A percentile compares a stretch with the other conserved stretches of the same genome.
Evolutionary conservation across 2,113 vertebrate genomes (phyloP).

Genomic region (Anarhynchus alexandrinus): DNA sequence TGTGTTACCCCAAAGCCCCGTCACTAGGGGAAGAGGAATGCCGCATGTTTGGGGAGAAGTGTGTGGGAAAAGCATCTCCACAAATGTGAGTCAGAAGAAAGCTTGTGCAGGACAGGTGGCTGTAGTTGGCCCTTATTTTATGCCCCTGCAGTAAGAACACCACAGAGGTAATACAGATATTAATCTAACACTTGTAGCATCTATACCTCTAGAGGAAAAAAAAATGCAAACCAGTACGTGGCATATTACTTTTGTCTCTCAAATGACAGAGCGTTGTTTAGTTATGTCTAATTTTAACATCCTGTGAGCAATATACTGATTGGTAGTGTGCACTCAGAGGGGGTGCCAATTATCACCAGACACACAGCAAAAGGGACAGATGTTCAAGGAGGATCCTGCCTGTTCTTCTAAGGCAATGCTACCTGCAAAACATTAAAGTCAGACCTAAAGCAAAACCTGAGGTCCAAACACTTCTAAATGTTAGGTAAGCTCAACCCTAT

Average conservation of each 20-base stretch:
- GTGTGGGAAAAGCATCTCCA: background rate
- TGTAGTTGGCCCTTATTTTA: background rate
- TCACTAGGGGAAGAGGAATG: background rate
- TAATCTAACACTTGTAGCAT: background rate
- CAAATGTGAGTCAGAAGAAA: background rate
- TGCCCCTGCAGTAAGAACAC: background rate
- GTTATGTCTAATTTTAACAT: background rate
- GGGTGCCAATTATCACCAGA: background rate
- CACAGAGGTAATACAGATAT: background rate
- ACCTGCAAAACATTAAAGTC: background rate
- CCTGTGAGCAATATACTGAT: background rate
- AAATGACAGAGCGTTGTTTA: background rate
- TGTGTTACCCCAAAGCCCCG: background rate
- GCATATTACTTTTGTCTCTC: background rate
- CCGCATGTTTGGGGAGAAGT: background rate
- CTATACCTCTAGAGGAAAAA: background rate
- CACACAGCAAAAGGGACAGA: background rate
- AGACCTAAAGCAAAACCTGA: background rate
- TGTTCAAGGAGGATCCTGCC: background rate
- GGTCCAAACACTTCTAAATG: background rate
- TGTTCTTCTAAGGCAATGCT: background rate
- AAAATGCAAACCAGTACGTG: background rate
- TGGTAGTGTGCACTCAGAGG: accelerated
- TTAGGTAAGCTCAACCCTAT: background rate
- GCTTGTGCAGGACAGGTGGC: background rate